Base-by-base conservation (phyloP, 2,797 vertebrate species). In the Apodemus agrarius region DNA sequence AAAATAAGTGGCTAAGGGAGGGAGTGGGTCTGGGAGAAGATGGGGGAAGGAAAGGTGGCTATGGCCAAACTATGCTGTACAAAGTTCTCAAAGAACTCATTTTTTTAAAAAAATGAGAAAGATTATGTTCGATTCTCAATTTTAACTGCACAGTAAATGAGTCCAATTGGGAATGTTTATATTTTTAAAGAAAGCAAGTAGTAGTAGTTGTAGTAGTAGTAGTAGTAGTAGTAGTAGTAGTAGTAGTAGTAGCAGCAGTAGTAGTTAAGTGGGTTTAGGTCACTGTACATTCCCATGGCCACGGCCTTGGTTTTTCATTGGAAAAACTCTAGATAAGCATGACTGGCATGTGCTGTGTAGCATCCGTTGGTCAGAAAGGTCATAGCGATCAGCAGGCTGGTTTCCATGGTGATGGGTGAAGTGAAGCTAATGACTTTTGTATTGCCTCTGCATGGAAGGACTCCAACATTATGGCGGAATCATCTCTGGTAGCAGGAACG, bases 121-220 rank as follows among this genome's bases (percentile, higher is more conserved):
- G 34, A 52, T n/a, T 52, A 22, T 24, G 7, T 67, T 19, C 54
- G 16, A 43, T 43, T 91, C 63, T 57, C 57, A 21, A 85, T 31
- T 69, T 96, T 57, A 59, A 49, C 52, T 72, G 26, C n/a, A 95
- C 19, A 89, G 46, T 74, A 54, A 86, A 80, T 81, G 78, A 96
- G 24, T 24, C 21, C 3, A 34, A 84, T 31, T 88, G 86, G 26
- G 0, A 94, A 43, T 12, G 3, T 67, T 81, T 37, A 54, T 63
- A 22, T 91, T 34, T 75, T 69, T 40, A 92, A 91, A 85, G 31
- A n/a, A 17, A 31, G 31, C 34, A 31, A 34, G 65, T 17, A 65
- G 26, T 1, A 67, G 31, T 0, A 31, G 29, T 5, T n/a, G 26
- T 1, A 67, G 31, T 0, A 34, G 65, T 17, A 65, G 26, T 1